Evolutionary conservation across 2,888 invertebrate genomes (phyloP), one percentile per base, ranked within the genome.

Genomic region (Sphinx pinastri): DNA sequence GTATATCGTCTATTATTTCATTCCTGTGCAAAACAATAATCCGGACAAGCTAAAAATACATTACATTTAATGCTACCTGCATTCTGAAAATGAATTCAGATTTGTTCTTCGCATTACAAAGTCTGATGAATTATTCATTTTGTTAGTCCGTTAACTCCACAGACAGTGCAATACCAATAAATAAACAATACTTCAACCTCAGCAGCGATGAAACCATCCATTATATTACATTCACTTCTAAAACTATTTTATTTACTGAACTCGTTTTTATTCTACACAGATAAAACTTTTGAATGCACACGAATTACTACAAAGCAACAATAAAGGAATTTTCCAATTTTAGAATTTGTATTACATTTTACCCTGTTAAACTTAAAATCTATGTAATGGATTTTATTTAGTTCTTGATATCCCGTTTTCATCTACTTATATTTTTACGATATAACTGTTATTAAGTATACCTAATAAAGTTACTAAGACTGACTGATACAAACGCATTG

Each of bases 61-160:
- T 57, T 14, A 47, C 45, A 77, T 80, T 77, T 74, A 79, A 73
- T 63, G 71, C 45, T 71, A 71, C 67, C 71, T 73, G 57, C 68
- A 68, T n/a, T 77, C 72, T 69, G 77, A 81, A 78, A 81, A 83
- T 79, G 74, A 75, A 82, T 81, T 81, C 79, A 76, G 76, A 80
- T 81, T 82, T 77, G 79, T 76, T 77, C 79, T 74, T 79, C 78
- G 77, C 81, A 77, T 78, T 83, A 80, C 80, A 82, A 80, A 81
- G 77, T 81, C 71, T 73, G 74, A 79, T 84, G 80, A 77, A 84
- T 84, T 83, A 84, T 84, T 83, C 78, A 84, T 83, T 81, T 77
- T 77, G 81, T 79, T 81, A 80, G 81, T 77, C 81, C 73, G 82
- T 81, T 83, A 81, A 80, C 77, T 78, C 78, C 74, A 77, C 74